Conservation (phyloP, 2,888 invertebrate species). For the Onthophagus sagittarius region DNA sequence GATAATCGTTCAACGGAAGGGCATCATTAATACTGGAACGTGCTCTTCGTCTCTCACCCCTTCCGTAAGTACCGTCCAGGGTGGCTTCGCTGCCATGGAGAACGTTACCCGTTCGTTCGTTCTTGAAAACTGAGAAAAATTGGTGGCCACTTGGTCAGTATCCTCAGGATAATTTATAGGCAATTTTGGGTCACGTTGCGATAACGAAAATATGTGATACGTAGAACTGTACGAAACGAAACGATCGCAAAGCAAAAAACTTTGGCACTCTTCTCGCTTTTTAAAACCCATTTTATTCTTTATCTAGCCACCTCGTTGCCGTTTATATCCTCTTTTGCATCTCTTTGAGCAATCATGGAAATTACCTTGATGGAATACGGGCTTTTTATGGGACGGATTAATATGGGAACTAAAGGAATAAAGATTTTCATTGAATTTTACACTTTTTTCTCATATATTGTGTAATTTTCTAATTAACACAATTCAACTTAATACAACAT, state of each 20-base stretch:
- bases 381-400: neutral
- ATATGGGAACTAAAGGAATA: too few relatives aligned
- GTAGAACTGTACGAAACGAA: slow-evolving; percentile 1
- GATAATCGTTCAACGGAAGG: slow-evolving; percentile 34
- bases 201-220: slow-evolving; percentile 26
- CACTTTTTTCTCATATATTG: too few relatives aligned
- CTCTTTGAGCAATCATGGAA: neutral
- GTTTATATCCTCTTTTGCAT: neutral
- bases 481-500: too few relatives aligned
- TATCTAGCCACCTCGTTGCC: neutral
- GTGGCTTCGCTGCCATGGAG: slow-evolving; percentile 25
- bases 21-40: slow-evolving; percentile 42
- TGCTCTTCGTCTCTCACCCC: neutral
- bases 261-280: neutral
- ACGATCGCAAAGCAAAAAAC: slow-evolving; percentile 13
- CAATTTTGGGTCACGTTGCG: slow-evolving; percentile 36
- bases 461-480: too few relatives aligned
- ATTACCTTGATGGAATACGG: neutral
- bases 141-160: slow-evolving; percentile 35
- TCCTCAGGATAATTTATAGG: slow-evolving; percentile 40
- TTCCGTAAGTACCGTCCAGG: slow-evolving; percentile 11
- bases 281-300: neutral
- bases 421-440: too few relatives aligned
- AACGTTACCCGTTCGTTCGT: slow-evolving; percentile 37
- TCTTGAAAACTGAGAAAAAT: slow-evolving; percentile 45